Evolutionary conservation across 2,888 invertebrate species (phyloP).

Genomic region (Bugulina stolonifera): DNA sequence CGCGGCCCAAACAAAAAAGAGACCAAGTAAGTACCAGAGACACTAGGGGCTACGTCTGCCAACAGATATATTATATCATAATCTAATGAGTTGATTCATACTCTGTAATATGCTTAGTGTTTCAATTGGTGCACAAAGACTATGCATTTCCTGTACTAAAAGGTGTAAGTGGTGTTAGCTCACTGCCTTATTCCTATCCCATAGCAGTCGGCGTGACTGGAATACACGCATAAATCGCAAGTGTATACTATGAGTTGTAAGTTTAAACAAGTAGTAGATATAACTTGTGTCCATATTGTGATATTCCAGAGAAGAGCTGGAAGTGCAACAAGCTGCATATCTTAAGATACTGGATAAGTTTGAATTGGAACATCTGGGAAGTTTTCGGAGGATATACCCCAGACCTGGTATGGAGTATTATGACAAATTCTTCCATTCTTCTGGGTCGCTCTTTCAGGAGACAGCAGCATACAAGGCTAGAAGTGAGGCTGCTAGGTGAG

Average conservation of each 20-base stretch:
- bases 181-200: no score
- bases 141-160: no score
- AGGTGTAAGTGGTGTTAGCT: no score
- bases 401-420: slow-evolving; percentile 44
- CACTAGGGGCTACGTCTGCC: no score
- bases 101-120: no score
- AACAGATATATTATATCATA: no score
- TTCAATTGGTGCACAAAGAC: no score
- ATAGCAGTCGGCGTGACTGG: no score
- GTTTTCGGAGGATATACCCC: slow-evolving; percentile 53
- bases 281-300: neutral
- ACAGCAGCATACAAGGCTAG: slow-evolving; percentile 53
- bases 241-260: no score
- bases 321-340: slow-evolving; percentile 48
- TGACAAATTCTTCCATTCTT: slow-evolving; percentile 51
- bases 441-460: slow-evolving; percentile 53
- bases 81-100: no score
- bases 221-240: no score
- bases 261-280: no score
- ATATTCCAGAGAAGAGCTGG: slow-evolving; percentile 49
- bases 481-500: slow-evolving; percentile 50
- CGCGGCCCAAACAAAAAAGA: slow-evolving; percentile 45
- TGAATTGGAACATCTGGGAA: slow-evolving; percentile 50
- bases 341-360: slow-evolving; percentile 46
- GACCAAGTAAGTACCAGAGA: slow-evolving; percentile 48